Percentiles rank a stretch among this genome's conserved stretches.
Evolutionary conservation across 2,888 invertebrate species (phyloP).

Genomic region (Aelia acuminata): DNA sequence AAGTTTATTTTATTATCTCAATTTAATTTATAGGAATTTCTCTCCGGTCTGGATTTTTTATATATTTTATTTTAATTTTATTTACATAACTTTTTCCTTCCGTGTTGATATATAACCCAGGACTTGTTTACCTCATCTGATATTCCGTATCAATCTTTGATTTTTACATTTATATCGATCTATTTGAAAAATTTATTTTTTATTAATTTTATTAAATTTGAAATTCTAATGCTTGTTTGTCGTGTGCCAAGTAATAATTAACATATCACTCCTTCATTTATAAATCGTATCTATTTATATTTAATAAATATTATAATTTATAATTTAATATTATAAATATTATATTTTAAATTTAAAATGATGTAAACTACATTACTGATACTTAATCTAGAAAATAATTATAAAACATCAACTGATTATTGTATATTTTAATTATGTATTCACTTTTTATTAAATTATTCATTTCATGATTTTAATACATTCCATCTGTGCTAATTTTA

Average conservation of each 20-base stretch:
- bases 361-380: no score
- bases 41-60: neutral
- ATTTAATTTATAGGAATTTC: neutral
- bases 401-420: no score
- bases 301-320: no score
- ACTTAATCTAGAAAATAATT: no score
- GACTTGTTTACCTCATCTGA: neutral
- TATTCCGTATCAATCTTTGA: neutral
- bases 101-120: neutral
- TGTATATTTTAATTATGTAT: no score
- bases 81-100: neutral
- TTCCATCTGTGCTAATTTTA: no score
- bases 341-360: no score
- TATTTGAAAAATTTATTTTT: neutral
- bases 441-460: no score
- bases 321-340: no score
- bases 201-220: neutral
- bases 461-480: no score
- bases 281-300: no score
- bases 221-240: neutral
- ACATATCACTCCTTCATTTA: no score
- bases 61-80: neutral
- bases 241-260: neutral
- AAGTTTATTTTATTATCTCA: neutral
- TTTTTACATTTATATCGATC: neutral